Base-by-base conservation (phyloP, 35 echinoderm and acorn worm species). In the Hemicentrotus pulcherrimus region DNA sequence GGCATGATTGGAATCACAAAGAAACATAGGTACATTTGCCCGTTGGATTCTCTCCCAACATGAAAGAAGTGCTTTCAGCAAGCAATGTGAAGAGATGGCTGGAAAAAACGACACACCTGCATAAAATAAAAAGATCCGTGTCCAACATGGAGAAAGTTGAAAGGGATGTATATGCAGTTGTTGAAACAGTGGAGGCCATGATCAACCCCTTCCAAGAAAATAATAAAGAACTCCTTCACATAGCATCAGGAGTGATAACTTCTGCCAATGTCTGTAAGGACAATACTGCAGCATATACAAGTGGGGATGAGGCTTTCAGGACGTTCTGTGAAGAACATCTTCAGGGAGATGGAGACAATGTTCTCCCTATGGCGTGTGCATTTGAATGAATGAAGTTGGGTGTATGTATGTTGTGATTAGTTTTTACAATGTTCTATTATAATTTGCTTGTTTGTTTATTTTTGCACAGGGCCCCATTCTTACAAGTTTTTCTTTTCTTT, bases 51-150 rank as follows among this genome's bases (percentile, higher is more conserved):
- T 96, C 30, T 92, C 96, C 28, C 94, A 96, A 58, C 94, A 94
- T 86, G 96, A 95, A 92, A 94, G 96, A 65, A 85, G 94, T 46
- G 94, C 96, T n/a, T 97, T 98, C 14, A 94, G 94, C 47, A 92
- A 47, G 61, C 33, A 96, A 31, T 96, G 97, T 95, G 97, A 96
- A 71, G 86, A 91, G 5, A 98, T 98, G 97, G 95, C 96, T 58
- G 94, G 85, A 31, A 97, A 95, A 58, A 70, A 48, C 4, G 35
- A 92, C 32, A 35, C 46, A 95, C 16, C 46, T 24, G 12, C 31
- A 0, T 30, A 18, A 2, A 47, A 47, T 12, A 86, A 86, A 33
- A 30, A 61, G 32, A 55, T 94, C 6, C 18, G 9, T 58, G 30
- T 16, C 47, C 10, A 31, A 94, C 14, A 96, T 97, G 12, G 71